Conservation (phyloP, 2,888 invertebrate species). For the Eupithecia pulchellata region DNA sequence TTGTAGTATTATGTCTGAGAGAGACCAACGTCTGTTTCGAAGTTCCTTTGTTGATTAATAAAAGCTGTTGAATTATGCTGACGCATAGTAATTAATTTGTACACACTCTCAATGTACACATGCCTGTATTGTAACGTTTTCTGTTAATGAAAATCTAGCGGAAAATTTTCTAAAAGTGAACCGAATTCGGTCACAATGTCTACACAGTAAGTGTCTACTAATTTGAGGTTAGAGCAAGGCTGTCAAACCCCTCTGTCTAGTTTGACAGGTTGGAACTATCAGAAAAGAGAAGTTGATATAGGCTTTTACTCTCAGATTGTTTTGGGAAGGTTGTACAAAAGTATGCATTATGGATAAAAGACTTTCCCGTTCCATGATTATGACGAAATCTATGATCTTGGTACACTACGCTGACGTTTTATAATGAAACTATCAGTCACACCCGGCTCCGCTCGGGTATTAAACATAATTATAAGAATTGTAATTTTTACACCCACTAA, state of each 20-base stretch:
- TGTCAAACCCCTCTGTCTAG: slow-evolving; percentile 22
- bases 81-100: background rate
- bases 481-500: no score
- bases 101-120: background rate
- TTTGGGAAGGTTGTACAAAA: no score
- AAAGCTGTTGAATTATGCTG: background rate
- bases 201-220: background rate
- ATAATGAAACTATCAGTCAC: no score
- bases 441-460: no score
- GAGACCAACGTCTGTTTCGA: background rate
- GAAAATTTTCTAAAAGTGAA: no score
- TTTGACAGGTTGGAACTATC: slow-evolving; percentile 14
- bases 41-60: background rate
- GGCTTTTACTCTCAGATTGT: no score
- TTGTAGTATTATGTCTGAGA: background rate
- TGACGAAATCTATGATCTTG: no score
- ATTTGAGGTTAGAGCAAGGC: background rate
- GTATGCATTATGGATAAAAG: no score
- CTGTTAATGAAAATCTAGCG: no score
- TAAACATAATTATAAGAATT: no score
- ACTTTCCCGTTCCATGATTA: no score
- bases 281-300: slow-evolving; percentile 11
- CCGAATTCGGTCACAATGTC: background rate
- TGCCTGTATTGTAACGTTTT: background rate
- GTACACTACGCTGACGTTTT: no score